Percentiles rank a stretch among this genome's conserved stretches.
phyloP scores from a whole-genome alignment of 2,113 vertebrate species.

The Sorex fumeus region DNA sequence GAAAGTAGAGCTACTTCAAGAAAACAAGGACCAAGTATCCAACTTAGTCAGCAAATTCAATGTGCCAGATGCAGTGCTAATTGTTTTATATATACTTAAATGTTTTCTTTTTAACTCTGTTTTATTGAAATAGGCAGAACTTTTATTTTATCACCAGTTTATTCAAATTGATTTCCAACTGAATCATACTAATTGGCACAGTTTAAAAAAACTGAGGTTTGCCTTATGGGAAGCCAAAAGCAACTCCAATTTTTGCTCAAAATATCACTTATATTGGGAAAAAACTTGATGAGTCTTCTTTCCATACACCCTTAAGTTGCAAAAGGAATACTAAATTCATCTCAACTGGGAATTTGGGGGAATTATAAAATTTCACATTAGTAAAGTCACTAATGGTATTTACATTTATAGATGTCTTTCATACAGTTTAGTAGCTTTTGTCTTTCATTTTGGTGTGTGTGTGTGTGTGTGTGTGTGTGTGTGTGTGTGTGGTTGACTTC shows the following conservation, averaged over 20 bases:
- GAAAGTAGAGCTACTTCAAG: not conserved
- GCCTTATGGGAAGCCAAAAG: slow-evolving; percentile 67
- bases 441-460: too few relatives aligned
- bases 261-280: not conserved
- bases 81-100: slow-evolving; percentile 64
- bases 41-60: slow-evolving; percentile 54
- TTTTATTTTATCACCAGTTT: slow-evolving; percentile 70
- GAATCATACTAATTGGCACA: slow-evolving; percentile 54
- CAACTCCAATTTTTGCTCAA: slow-evolving; percentile 54
- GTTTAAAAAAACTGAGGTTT: slow-evolving; percentile 64
- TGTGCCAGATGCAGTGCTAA: slow-evolving; percentile 57
- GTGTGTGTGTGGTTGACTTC: too few relatives aligned
- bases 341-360: not conserved
- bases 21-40: slow-evolving; percentile 3
- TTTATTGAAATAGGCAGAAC: slow-evolving; percentile 72
- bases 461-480: too few relatives aligned
- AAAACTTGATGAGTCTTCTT: not conserved
- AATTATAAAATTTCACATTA: slow-evolving; percentile 46
- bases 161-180: slow-evolving; percentile 69
- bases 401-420: slow-evolving; percentile 9
- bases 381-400: slow-evolving; percentile 38
- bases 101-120: slow-evolving; percentile 60
- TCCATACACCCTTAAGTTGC: not conserved
- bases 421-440: slow-evolving; percentile 11
- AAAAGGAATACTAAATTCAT: slow-evolving; percentile 28